Conservation (phyloP, 2,888 invertebrate genomes). For the Drosophila algonquin region DNA sequence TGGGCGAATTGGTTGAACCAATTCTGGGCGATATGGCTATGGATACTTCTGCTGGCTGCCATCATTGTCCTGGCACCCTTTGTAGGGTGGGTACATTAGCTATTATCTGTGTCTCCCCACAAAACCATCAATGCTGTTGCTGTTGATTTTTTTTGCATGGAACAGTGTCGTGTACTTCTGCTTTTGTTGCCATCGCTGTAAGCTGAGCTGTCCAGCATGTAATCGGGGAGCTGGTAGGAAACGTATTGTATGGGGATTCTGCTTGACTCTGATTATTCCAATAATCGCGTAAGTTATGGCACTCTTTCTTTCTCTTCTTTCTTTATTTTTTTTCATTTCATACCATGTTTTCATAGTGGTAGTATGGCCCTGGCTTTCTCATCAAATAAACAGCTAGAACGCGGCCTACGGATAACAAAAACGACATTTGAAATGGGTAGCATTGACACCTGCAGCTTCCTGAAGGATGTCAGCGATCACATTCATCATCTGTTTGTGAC, state of each 20-base stretch:
- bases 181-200: neutral
- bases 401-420: neutral
- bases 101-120: neutral
- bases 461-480: neutral
- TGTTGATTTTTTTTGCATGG: neutral
- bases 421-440: neutral
- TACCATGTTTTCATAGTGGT: neutral
- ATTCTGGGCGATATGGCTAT: neutral
- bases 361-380: neutral
- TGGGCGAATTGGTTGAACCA: neutral
- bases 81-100: neutral
- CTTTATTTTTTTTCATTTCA: neutral
- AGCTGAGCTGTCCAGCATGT: neutral
- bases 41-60: neutral
- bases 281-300: neutral
- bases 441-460: neutral
- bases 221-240: neutral
- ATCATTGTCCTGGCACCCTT: neutral
- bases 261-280: neutral
- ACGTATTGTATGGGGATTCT: neutral
- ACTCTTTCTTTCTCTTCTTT: neutral
- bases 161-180: neutral
- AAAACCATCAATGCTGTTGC: neutral
- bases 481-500: neutral
- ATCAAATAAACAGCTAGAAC: neutral